Base-by-base conservation (phyloP, 2,797 vertebrate genomes). In the Alca torda region DNA sequence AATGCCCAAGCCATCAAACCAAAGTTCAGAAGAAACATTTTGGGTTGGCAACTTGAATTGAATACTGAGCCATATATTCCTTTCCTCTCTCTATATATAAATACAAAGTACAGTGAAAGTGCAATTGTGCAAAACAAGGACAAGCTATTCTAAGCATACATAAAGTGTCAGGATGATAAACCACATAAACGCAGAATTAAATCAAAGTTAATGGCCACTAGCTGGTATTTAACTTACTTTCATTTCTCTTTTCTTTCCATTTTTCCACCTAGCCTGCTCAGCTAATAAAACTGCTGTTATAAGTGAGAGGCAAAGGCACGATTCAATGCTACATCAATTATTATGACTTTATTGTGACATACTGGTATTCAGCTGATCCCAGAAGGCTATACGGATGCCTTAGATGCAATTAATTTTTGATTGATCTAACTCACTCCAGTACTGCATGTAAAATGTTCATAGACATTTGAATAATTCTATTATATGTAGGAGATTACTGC, bases 361-460 rank as follows among this genome's bases (percentile, higher is more conserved):
- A 95, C 68, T 84, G 88, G 87, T 83, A 93, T 94, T 95, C 96
- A 95, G 60, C 61, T 59, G 93, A 97, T 97, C 97, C 95, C 97
- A 94, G 76, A 95, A 95, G 96, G 91, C 96, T 89, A 73, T 60
- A 65, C 77, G 81, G 94, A 92, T 96, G 97, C 93, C 75, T 93
- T 85, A 85, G 90, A 97, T 93, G 92, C 96, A 97, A 96, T 97
- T 97, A 97, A 94, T 96, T 96, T 93, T 92, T 97, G 95, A 97
- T 96, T 97, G 95, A 97, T 96, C 95, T 94, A 96, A 96, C 94
- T 96, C 93, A 95, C 83, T 95, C 80, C 84, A 96, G 75, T 79
- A 90, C 80, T 48, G 92, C 93, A 87, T 57, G 89, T 95, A 94
- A 96, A 97, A 93, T 51, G 93, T 82, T 96, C 90, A 72, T 11